Percentiles rank a stretch among this genome's conserved stretches.
These are phyloP conservation scores for Cryptophagus acutangulus DNA, from an alignment of 2,888 invertebrate genomes.

Conservation along the genomic window DNA sequence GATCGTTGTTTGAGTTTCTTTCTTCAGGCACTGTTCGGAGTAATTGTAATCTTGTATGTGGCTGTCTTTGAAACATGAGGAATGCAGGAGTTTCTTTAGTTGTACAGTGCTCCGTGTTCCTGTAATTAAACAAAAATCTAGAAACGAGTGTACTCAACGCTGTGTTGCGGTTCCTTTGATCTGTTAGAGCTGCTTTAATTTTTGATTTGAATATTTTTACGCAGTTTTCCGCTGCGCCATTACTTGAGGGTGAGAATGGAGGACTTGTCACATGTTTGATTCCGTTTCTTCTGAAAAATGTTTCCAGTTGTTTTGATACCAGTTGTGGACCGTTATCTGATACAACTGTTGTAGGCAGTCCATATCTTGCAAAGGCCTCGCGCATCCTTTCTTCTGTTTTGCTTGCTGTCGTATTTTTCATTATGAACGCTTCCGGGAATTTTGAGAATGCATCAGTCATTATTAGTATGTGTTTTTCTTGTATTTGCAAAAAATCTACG, in stretches of 20 bases:
- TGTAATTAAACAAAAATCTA: constrained; percentile 9
- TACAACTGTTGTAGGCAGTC: constrained; percentile 9
- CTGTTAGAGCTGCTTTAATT: too few relatives aligned
- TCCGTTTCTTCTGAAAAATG: constrained; percentile 8
- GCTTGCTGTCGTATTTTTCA: not conserved
- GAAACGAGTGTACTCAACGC: too few relatives aligned
- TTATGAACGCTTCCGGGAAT: not conserved
- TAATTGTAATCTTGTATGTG: not conserved
- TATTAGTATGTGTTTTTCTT: constrained; percentile 6
- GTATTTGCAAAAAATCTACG: constrained; percentile 2
- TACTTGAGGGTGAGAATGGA: too few relatives aligned
- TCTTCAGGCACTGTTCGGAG: too few relatives aligned
- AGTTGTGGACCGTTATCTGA: constrained; percentile 14
- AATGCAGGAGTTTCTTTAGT: constrained; percentile 10
- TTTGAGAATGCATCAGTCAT: constrained; percentile 8
- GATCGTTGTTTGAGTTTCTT: too few relatives aligned
- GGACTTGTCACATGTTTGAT: constrained; percentile 7
- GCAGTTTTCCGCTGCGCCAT: too few relatives aligned
- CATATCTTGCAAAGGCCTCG: constrained; percentile 5
- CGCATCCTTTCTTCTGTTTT: constrained; percentile 2
- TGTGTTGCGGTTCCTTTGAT: too few relatives aligned
- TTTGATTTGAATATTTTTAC: too few relatives aligned
- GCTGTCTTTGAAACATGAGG: constrained; percentile 7
- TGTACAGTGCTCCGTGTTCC: constrained; percentile 4
- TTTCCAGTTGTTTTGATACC: not conserved